Base-by-base conservation (phyloP, 2,888 invertebrate species). In the Gari tellinella region DNA sequence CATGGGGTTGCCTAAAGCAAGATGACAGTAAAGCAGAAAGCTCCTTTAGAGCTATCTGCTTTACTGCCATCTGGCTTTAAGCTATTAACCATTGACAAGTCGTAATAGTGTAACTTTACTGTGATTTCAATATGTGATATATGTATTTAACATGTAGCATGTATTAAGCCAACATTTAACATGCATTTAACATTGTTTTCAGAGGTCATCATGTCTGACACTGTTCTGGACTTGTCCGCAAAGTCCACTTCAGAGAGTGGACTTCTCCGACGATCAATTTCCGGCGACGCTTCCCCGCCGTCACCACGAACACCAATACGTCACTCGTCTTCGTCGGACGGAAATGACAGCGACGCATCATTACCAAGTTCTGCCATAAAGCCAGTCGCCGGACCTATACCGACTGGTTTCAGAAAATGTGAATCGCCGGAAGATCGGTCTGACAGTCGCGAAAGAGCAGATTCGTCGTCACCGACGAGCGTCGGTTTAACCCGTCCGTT, bases 201-300 rank as follows among this genome's bases (percentile, higher is more conserved):
- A 72, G 66, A 40, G 3, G 23, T 52, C 40, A 53, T 60, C 21
- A 86, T 86, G 85, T 64, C 80, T 41, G 84, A 84, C 56, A 70
- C 82, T n/a, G 86, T 81, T 14, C 60, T 86, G 45, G 86, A 86
- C 68, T 65, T 86, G 43, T 79, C 80, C 10, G 60, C 84, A 5
- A 83, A 84, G 68, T 80, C 82, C 10, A 67, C 78, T 46, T 19
- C 53, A 19, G 58, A 58, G 21, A 17, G 31, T 37, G 40, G 52
- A 37, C 48, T 58, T 17, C 58, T 61, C 26, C 46, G 48, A 26
- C 46, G 62, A 37, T 64, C 78, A 1, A 78, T 79, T 8, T 68
- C 80, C 1, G 78, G 72, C 19, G 78, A 80, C 17, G 67, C 80
- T 14, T 61, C 73, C 55, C 75, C 57, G 56, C 74, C 64, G 48